Evolutionary conservation across 1,140 invertebrate species (phyloP).

Genomic region (roundworm (Caenorhabditis elegans)): DNA sequence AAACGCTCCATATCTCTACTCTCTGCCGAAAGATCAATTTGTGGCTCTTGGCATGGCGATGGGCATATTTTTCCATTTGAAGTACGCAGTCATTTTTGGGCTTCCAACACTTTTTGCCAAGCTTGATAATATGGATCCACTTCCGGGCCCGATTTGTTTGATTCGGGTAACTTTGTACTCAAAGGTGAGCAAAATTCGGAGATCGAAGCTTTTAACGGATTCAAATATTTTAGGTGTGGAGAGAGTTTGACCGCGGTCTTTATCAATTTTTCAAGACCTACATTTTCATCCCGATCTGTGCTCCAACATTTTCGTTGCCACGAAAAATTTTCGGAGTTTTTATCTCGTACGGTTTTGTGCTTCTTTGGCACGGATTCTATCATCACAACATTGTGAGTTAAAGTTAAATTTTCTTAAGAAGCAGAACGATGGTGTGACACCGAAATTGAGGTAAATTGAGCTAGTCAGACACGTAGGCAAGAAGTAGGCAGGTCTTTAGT

Average conservation of each 20-base stretch:
- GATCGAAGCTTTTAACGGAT: neutral
- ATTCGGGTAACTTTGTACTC: conserved; percentile 61
- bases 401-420: neutral
- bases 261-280: conserved; percentile 65
- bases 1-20: conserved; percentile 51
- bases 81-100: conserved; percentile 66
- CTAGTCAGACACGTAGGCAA: too few species aligned
- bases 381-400: conserved; percentile 63
- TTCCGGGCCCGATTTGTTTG: conserved; percentile 63
- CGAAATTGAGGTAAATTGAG: too few species aligned
- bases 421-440: too few species aligned
- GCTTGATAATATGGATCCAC: conserved; percentile 62
- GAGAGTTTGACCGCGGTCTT: conserved; percentile 62
- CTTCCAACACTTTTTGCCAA: conserved; percentile 61
- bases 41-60: conserved; percentile 65
- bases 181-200: conserved; percentile 39
- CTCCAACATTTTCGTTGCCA: conserved; percentile 57
- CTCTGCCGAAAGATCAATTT: conserved; percentile 63
- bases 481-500: too few species aligned
- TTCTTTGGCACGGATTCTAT: conserved; percentile 64
- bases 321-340: conserved; percentile 62
- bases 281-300: conserved; percentile 65
- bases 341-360: conserved; percentile 63
- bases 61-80: conserved; percentile 64
- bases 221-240: conserved; percentile 53